A percentile compares a stretch with the other conserved stretches of the same genome.
Conservation (phyloP, 2,888 invertebrate species). For the Drosophila nr. perissopoda region DNA sequence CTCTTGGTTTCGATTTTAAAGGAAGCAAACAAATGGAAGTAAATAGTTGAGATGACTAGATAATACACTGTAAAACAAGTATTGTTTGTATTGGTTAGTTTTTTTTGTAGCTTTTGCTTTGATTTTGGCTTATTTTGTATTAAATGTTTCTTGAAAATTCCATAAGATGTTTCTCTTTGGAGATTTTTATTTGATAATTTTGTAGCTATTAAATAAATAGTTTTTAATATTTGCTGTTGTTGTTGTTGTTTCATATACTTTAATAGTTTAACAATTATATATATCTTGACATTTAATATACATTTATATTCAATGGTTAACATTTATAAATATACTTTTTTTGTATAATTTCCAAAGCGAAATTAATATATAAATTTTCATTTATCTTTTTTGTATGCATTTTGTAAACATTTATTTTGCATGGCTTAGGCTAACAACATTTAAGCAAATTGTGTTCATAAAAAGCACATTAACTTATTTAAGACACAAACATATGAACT, state of each 20-base stretch:
- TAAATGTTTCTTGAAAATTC: slow-evolving; percentile 19
- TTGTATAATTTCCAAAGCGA: slow-evolving; percentile 22
- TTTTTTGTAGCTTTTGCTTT: background rate
- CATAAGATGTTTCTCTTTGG: slow-evolving; percentile 7
- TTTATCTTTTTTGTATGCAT: slow-evolving; percentile 41
- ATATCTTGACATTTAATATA: slow-evolving; percentile 48
- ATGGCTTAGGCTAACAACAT: slow-evolving; percentile 56
- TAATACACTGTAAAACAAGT: slow-evolving; percentile 20
- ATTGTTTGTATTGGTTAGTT: background rate
- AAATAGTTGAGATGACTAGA: slow-evolving; percentile 32
- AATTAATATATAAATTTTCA: slow-evolving; percentile 22
- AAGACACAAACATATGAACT: slow-evolving; percentile 65
- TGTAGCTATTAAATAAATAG: slow-evolving; percentile 25
- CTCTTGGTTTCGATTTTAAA: background rate
- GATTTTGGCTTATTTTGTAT: slow-evolving; percentile 12
- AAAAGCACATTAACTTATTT: slow-evolving; percentile 63
- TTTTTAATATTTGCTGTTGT: slow-evolving; percentile 12
- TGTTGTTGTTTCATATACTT: slow-evolving; percentile 15
- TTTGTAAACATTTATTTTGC: slow-evolving; percentile 59
- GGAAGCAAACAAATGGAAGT: background rate
- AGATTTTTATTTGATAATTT: slow-evolving; percentile 42
- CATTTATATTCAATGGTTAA: slow-evolving; percentile 23
- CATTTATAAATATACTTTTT: slow-evolving; percentile 7
- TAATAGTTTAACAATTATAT: slow-evolving; percentile 39
- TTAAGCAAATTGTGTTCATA: slow-evolving; percentile 50